phyloP scores from a whole-genome alignment of 2,797 vertebrate species.

The Syndactyla subalaris region DNA sequence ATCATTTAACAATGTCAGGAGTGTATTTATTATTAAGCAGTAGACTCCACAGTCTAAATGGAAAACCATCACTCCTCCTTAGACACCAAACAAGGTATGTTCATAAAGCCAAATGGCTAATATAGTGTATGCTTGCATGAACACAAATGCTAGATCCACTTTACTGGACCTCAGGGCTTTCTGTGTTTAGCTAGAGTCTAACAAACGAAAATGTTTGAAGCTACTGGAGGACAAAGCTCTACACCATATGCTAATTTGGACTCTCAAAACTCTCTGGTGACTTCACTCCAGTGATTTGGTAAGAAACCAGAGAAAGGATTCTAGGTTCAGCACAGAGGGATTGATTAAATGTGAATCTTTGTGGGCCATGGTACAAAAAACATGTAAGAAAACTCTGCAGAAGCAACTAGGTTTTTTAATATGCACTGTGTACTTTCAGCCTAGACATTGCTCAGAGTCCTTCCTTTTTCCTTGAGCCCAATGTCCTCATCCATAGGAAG shows the following conservation, averaged over 20 bases:
- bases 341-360: not conserved
- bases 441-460: not conserved
- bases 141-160: not conserved
- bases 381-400: not conserved
- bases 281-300: not conserved
- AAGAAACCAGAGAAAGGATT: not conserved
- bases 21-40: conserved; percentile 55
- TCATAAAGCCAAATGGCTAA: conserved; percentile 13
- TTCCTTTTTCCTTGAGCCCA: not conserved
- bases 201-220: not conserved
- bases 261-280: not conserved
- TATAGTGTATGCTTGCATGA: not conserved
- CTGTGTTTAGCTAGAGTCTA: not conserved
- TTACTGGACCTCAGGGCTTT: conserved; percentile 12
- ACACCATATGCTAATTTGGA: not conserved
- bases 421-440: not conserved
- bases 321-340: not conserved
- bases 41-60: conserved; percentile 38
- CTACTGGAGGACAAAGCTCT: not conserved
- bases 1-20: conserved; percentile 68
- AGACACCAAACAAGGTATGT: conserved; percentile 15
- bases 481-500: not conserved
- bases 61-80: conserved; percentile 45
- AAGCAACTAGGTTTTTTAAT: not conserved
- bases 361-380: not conserved